Evolutionary conservation across 2,113 vertebrate species (phyloP), one percentile per base, ranked within the genome.

Genomic region (Mastomys natalensis): DNA sequence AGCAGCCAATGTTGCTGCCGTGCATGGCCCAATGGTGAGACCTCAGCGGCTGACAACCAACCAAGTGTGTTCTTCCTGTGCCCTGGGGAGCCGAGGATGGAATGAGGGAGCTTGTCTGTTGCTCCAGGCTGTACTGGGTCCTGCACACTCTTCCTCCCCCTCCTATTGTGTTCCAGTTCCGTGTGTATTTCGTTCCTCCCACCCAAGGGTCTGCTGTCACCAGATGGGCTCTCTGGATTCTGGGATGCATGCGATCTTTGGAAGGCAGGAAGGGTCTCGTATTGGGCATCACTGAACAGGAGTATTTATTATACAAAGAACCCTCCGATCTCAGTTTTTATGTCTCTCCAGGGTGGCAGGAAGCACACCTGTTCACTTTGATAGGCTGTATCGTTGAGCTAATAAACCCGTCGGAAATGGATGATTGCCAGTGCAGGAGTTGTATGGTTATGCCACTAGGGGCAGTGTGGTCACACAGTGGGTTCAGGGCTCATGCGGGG

Each of bases 401-500:
- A n/a, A 13, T 22, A 87, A 76, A 40, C 12, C 7, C 4, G 10
- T 24, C 1, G 37, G 70, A 72, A 72, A 37, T n/a, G 9, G n/a
- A 60, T n/a, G 51, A 68, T 70, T n/a, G 43, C 55, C 1, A 21
- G 53, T 19, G 51, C 48, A 45, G 7, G 24, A 53, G 8, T 22
- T 26, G 40, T 29, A 43, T 1, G 5, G 7, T 68, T 0, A 19
- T 4, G 89, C 82, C 95, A 85, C 77, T 4, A 15, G 81, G 82
- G 88, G 91, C 87, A 45, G 53, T 48, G 70, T 60, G 13, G 77
- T 48, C 11, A 40, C n/a, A 68, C 0, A 0, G 13, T 10, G 1
- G 40, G n/a, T 29, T 22, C 0, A 0, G 15, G 53, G 9, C 5
- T 15, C 0, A 8, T 17, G 31, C 7, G 0, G 22, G 29, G 7